These are phyloP conservation scores for Scaptomyza reducta DNA, from an alignment of 2,888 invertebrate species.

Conservation along the genomic window DNA sequence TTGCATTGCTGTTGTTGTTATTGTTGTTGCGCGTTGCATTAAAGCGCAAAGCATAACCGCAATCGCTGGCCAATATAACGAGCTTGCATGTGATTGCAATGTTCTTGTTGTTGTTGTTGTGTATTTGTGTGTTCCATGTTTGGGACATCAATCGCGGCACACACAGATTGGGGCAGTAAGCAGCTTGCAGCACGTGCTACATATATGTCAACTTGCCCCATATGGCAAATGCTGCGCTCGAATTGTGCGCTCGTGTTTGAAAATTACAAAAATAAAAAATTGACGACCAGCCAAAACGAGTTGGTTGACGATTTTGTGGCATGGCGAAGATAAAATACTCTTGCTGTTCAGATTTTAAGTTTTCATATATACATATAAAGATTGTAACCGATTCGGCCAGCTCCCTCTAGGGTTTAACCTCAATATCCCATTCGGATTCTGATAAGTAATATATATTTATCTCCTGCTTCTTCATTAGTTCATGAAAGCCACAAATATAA, in stretches of 20 bases:
- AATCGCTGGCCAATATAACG: slow-evolving; percentile 44
- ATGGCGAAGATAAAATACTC: slow-evolving; percentile 2
- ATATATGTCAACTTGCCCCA: slow-evolving; percentile 74
- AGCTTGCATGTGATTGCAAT: slow-evolving; percentile 25
- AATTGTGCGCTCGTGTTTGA: slow-evolving; percentile 66
- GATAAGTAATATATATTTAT: not conserved
- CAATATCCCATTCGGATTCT: not conserved
- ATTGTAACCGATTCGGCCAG: no score
- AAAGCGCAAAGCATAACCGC: slow-evolving; percentile 16
- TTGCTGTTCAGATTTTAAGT: not conserved
- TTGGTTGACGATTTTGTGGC: not conserved
- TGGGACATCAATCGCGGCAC: slow-evolving; percentile 52
- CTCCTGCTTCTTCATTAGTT: not conserved
- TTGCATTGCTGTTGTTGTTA: slow-evolving; percentile 5
- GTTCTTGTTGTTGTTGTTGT: not conserved
- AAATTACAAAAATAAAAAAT: slow-evolving; percentile 44
- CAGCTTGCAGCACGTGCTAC: slow-evolving; percentile 58
- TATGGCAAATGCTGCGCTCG: slow-evolving; percentile 46
- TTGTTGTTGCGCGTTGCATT: slow-evolving; percentile 6
- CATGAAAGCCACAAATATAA: no score
- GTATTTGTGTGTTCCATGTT: slow-evolving; percentile 12
- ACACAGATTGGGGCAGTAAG: slow-evolving; percentile 40
- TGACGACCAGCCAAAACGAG: not conserved
- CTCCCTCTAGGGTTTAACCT: not conserved
- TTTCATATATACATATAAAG: no score